Base-by-base conservation (phyloP, 2,888 invertebrate species). In the Furcula furcula region DNA sequence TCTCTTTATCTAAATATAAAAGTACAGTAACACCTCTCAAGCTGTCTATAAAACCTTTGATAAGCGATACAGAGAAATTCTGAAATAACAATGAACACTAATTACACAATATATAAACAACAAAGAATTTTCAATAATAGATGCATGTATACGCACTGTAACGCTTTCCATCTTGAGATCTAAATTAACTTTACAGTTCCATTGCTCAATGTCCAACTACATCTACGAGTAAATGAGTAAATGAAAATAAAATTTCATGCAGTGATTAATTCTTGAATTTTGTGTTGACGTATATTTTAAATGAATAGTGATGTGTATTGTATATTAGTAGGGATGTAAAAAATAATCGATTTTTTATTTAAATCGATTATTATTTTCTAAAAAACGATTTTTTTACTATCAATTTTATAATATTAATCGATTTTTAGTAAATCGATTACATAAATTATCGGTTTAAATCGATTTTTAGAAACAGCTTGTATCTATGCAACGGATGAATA, bases 1-100 rank as follows among this genome's bases (percentile, higher is more conserved):
- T 93, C 84, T 94, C 94, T 69, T 93, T 94, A 78, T 95, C 95
- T 77, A 96, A 90, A 73, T 93, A 93, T 67, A 94, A 92, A 49
- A 96, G 90, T 35, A 94, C 92, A 10, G 93, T 88, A 60, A 94
- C 92, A 46, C 96, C 96, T 63, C 92, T 92, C 48, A 95, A 90
- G 75, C 96, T 96, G 76, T 96, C 96, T 66, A 92, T 90, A 44
- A 94, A 86, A 4, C 96, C 96, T 73, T 92, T 91, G 55, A 92
- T 89, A 56, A 94, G 80, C 36, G 93, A 92, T 62, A 90, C 81
- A 39, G 91, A 75, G 71, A 93, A 91, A 70, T 90, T 91, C 94
- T 94, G 80, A 56, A 91, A 90, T 61, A 66, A 58, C 55, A 64
- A 61, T 47, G 56, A 52, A 50, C 32, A 45, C 36, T 39, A 31